Base-by-base conservation (phyloP, 2,888 invertebrate species). In the Acanthosoma haemorrhoidale region DNA sequence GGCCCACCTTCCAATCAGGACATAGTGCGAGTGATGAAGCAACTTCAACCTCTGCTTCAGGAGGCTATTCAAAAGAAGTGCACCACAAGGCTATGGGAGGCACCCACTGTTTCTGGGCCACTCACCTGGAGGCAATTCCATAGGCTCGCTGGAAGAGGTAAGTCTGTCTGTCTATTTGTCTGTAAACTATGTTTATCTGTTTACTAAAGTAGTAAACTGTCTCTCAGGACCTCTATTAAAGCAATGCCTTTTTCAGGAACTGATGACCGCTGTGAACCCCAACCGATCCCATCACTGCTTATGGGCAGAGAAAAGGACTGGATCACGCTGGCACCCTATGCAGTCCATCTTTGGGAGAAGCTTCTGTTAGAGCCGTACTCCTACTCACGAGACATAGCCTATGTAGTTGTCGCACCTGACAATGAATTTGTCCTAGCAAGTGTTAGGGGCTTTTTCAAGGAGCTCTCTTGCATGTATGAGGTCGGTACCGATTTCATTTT, bases 41-140 rank as follows among this genome's bases (percentile, higher is more conserved):
- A 89, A 13, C 83, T 98, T 64, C 92, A 95, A 79, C 97, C 97
- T 5, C 81, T 96, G 74, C 84, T 98, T 60, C 96, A 97, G 80
- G 95, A 96, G 79, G 96, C 96, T 71, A 94, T 97, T 75, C 96
- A 96, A 80, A 94, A 94, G 81, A 94, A 94, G 76, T 90, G 92
- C 75, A 89, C 90, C 58, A 82, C 83, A 13, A 85, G 93, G 75
- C 86, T 94, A 82, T 96, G 96, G 92, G 96, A 97, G 80, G 93
- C 95, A 68, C 91, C 90, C 1, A 90, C 89, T 0, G 94, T 99
- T 43, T 90, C 93, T 74, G 99, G 99, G 1, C 98, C 98, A 32
- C 86, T 99, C 13, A 99, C 98, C 1, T 99, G 98, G 98, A 86
- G 96, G 68, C 95, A 97, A 80, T 97, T 99, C 82, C 97, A 96